Conservation (phyloP, 2,888 invertebrate genomes). For the Meta bourneti region DNA sequence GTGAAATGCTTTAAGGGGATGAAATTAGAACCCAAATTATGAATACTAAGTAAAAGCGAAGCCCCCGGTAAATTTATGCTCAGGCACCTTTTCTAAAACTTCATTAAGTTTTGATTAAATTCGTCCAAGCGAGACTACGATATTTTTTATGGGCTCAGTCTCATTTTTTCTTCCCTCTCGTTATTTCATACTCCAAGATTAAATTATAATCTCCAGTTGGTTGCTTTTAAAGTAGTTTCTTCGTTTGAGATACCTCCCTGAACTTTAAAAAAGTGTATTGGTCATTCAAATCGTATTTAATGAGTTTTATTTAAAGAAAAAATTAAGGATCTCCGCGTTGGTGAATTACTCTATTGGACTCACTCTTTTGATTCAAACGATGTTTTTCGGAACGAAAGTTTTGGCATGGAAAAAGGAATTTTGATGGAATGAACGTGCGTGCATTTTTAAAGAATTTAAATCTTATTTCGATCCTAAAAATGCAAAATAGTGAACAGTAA, state of each 20-base stretch:
- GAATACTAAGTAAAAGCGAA: background rate
- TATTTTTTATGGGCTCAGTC: background rate
- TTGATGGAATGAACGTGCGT: too few relatives aligned
- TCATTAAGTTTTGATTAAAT: constrained; percentile 1
- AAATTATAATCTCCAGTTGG: background rate
- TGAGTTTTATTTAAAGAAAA: background rate
- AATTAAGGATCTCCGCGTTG: background rate
- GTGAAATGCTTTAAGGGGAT: background rate
- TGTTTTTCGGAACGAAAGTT: background rate
- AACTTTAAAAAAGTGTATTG: background rate
- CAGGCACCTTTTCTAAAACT: background rate
- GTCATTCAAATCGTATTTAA: background rate
- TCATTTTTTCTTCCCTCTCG: background rate
- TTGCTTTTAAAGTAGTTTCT: background rate
- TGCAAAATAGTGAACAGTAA: too few relatives aligned
- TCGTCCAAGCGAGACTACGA: background rate
- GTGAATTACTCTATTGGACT: background rate
- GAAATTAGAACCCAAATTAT: background rate
- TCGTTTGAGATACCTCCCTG: background rate
- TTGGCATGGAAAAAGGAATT: background rate
- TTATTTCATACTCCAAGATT: background rate
- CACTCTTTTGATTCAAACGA: background rate
- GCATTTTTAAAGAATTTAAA: too few relatives aligned
- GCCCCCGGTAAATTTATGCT: background rate
- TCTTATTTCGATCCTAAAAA: too few relatives aligned